A percentile compares a stretch with the other conserved stretches of the same genome.
phyloP scores from a whole-genome alignment of 2,797 vertebrate species.

The Sebastes hubbsi region DNA sequence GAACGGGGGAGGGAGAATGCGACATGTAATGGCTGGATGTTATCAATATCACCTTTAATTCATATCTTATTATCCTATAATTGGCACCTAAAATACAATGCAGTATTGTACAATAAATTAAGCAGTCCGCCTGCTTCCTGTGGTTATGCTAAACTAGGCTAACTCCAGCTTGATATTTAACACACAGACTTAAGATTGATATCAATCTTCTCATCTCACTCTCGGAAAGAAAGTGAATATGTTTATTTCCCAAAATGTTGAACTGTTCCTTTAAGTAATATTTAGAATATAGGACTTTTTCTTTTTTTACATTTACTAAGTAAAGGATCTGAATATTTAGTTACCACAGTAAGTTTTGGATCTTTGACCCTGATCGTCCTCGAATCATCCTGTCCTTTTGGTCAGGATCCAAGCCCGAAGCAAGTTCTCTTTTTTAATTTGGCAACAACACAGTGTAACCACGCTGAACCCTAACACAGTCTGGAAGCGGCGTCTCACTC shows the following conservation, averaged over 20 bases:
- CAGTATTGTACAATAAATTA: neutral
- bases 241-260: too few relatives aligned
- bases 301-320: neutral
- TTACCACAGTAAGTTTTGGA: neutral
- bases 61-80: neutral
- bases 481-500: slow-evolving; percentile 4
- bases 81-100: neutral
- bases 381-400: neutral
- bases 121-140: neutral
- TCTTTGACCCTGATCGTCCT: neutral
- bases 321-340: neutral
- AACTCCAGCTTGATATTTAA: neutral
- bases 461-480: slow-evolving; percentile 18
- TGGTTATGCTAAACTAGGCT: neutral
- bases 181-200: neutral
- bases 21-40: too few relatives aligned
- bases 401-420: neutral
- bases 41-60: neutral
- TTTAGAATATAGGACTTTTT: neutral
- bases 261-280: neutral
- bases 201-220: neutral
- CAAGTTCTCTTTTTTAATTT: slow-evolving; percentile 34
- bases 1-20: too few relatives aligned
- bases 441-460: slow-evolving; percentile 13
- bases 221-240: too few relatives aligned